A percentile compares a stretch with the other conserved stretches of the same genome.
These are phyloP conservation scores for Emydura subglobosa DNA, from an alignment of 2,113 vertebrate species.

Conservation along the genomic window DNA sequence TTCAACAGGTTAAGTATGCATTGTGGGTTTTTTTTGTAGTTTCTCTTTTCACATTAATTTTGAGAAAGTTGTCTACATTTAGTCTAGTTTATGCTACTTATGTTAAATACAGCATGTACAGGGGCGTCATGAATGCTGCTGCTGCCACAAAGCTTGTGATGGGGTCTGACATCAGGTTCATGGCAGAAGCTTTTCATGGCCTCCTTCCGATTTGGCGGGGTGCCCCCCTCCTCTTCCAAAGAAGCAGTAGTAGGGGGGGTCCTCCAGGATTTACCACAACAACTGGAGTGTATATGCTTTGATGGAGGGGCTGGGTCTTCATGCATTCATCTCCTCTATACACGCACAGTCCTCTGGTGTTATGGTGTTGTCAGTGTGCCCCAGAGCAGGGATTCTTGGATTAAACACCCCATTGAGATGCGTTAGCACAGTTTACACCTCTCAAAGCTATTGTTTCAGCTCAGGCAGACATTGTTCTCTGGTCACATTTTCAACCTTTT, in stretches of 20 bases:
- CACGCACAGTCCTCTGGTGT: neutral
- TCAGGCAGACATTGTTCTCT: neutral
- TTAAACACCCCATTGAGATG: neutral
- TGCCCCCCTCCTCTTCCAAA: neutral
- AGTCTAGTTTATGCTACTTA: neutral
- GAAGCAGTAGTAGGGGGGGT: fast-evolving
- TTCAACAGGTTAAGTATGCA: neutral
- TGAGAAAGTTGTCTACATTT: neutral
- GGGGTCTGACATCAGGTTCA: neutral
- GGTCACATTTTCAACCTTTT: neutral
- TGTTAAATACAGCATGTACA: neutral
- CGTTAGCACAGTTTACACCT: neutral
- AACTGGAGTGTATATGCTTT: neutral
- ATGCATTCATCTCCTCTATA: neutral
- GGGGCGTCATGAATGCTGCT: neutral
- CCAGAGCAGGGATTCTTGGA: neutral
- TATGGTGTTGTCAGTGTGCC: neutral
- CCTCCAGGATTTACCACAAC: neutral
- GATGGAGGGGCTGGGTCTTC: fast-evolving
- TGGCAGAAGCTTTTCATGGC: neutral
- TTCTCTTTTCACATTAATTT: neutral
- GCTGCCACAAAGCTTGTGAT: neutral
- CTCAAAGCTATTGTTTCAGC: neutral
- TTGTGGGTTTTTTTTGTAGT: neutral
- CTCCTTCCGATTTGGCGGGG: neutral